Evolutionary conservation across 2,113 vertebrate species (phyloP), one percentile per base, ranked within the genome.

Genomic region (Hypanus sabinus): DNA sequence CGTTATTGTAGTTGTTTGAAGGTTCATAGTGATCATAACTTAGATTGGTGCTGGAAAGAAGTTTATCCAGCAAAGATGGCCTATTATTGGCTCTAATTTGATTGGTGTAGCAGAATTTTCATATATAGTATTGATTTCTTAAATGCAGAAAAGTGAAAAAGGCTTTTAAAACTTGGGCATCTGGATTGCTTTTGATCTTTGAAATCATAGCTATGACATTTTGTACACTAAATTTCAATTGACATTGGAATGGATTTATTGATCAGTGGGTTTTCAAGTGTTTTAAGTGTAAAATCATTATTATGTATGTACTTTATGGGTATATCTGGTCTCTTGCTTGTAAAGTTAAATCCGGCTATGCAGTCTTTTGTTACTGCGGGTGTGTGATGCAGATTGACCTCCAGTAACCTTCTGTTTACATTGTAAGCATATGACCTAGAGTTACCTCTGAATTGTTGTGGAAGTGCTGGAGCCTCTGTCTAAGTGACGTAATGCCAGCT

Each of bases 321-420:
- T 83, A 24, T 83, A 55, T 83, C 6, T 36, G 33, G 0, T 79
- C 3, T 79, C 7, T 76, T 76, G n/a, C 75, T 76, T 46, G 83
- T 87, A 62, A 14, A 62, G 83, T 62, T 87, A 57, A 87, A 12
- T 16, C 9, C 24, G 10, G 22, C 27, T 46, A 81, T 46, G 83
- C 57, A 60, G 2, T 62, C 27, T 57, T 24, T 85, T 87, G 11
- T 27, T 27, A 30, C 4, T 87, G 46, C 4, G 60, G 83, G 27
- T 60, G 27, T 57, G 60, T 88, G 57, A 46, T 46, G 46, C 46
- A 46, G 22, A 27, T 81, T 87, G 83, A 30, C 85, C 85, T 65
- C n/a, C 0, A 90, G 85, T 90, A 90, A 90, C 85, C 85, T 90
- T 18, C 14, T 90, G 85, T 90, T 90, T 90, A 90, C 85, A 90